Base-by-base conservation (phyloP, 2,888 invertebrate genomes). In the Eueremaeus valkanovi region DNA sequence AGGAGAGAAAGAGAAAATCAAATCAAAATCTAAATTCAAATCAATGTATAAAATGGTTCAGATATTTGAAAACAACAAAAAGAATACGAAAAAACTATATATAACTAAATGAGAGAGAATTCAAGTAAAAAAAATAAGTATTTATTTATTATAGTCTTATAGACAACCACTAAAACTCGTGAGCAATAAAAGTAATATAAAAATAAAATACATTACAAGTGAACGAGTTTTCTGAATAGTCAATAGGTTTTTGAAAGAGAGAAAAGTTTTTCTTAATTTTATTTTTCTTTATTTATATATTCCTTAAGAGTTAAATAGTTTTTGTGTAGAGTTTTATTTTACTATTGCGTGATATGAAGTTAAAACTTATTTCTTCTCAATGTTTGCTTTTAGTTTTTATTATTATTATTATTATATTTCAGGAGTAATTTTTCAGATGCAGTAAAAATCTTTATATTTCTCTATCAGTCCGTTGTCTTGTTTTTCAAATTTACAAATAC, bases 161-260 rank as follows among this genome's bases (percentile, higher is more conserved):
- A n/a, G 11, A 36, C 5, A 27, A 55, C 55, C 27, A 55, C 24
- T 55, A 27, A 55, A 36, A 27, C 27, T 55, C 55, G 55, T 55
- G 55, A 55, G 24, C 55, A 55, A 55, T 55, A 55, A 55, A 55
- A 55, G 24, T 55, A 27, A 55, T 24, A 27, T 55, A 55, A 27
- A 55, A 55, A 24, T 55, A 55, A 55, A 55, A 55, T 11, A 27
- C 55, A 55, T 55, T 24, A 55, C 55, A 55, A 55, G 55, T 55
- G 55, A 55, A 55, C 24, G 27, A 27, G 24, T 27, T 55, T 55
- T 55, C 11, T 55, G 55, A 55, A 55, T 55, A 55, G 27, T 27
- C 11, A 13, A 36, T 36, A 8, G 36, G 11, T 8, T 36, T 8
- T 36, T 36, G 11, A 36, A 36, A n/a, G n/a, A n/a, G n/a, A n/a